Evolutionary conservation across 2,797 vertebrate genomes (phyloP), one percentile per base, ranked within the genome.

Genomic region (Pagetopsis macropterus): DNA sequence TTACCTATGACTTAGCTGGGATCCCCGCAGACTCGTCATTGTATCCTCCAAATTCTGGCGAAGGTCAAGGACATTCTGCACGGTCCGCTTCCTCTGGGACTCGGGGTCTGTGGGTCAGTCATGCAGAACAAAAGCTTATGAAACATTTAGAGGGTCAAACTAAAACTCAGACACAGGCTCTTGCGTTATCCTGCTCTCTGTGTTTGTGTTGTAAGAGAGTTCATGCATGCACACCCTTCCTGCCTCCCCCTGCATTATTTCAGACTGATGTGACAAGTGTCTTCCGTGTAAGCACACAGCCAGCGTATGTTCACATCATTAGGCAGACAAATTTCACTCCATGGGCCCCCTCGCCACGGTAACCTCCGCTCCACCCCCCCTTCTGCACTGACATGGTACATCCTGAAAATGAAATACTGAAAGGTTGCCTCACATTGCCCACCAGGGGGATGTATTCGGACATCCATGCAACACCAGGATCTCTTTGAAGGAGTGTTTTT

Each of bases 31-130:
- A 87, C 98, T 99, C 56, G 97, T 97, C 98, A 99, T 99, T 45
- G 98, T 99, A 72, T 99, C 98, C 87, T 99, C 98, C 92, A 99
- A 91, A 88, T 99, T 99, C 93, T 99, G 98, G 33, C 98, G 96
- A 19, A 99, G 96, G 92, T 99, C 98, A 81, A 99, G 94, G 46
- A 99, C 98, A 78, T 99, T 99, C 93, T 99, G 98, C 78, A 99
- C 98, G 0, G 98, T 99, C 46, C 98, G 94, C 86, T 99, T 99
- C 86, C 98, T 96, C 93, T 99, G 98, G 68, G 98, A 98, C 87
- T 99, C 97, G 0, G 97, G 98, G 84, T 99, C 98, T 98, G 91
- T 79, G 84, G 88, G 61, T 64, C 58, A 75, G 63, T 67, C 65
- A 76, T 23, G 76, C 33, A 86, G 37, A 93, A 68, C 41, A 78